phyloP scores from a whole-genome alignment of 1,140 invertebrate species.

The Atopsyche davidsoni region DNA sequence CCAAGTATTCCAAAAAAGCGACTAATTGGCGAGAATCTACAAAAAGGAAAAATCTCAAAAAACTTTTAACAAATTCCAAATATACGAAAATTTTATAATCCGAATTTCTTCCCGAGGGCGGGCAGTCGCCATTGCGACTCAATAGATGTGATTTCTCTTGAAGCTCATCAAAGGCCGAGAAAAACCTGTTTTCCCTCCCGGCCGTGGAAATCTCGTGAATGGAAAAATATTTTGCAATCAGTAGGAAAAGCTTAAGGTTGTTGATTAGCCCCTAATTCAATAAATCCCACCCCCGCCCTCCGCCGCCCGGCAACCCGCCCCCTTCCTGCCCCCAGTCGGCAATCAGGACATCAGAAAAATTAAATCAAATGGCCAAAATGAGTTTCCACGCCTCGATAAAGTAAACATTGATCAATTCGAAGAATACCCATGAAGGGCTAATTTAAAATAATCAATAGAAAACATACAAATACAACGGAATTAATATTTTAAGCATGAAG shows the following conservation, averaged over 20 bases:
- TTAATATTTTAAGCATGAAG: not conserved
- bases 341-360: constrained; percentile 6
- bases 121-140: too few relatives aligned
- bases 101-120: too few relatives aligned
- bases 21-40: too few relatives aligned
- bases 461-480: not conserved
- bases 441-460: too few relatives aligned
- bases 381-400: not conserved
- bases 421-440: too few relatives aligned
- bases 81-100: too few relatives aligned
- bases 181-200: too few relatives aligned
- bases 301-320: not conserved
- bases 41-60: too few relatives aligned
- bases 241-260: not conserved
- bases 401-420: not conserved
- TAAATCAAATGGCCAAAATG: constrained; percentile 3
- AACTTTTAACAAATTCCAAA: too few relatives aligned
- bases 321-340: not conserved
- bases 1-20: too few relatives aligned
- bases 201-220: constrained; percentile 2
- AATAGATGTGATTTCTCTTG: too few relatives aligned
- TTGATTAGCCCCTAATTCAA: constrained; percentile 9
- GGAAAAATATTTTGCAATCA: constrained; percentile 13
- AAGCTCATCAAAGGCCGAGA: too few relatives aligned
- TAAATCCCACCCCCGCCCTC: not conserved